Base-by-base conservation (phyloP, 2,797 vertebrate species). In the Microchirus variegatus region DNA sequence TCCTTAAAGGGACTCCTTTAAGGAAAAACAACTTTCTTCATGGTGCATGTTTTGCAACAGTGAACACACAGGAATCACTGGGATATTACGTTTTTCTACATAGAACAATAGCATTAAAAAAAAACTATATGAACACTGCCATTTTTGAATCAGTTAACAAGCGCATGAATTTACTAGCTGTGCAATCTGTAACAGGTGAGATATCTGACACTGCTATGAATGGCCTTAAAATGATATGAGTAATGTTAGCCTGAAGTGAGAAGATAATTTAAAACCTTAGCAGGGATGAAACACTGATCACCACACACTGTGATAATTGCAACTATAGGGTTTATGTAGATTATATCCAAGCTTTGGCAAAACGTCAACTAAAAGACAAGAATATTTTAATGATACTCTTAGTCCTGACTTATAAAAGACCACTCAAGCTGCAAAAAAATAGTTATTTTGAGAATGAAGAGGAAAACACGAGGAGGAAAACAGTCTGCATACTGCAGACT, bases 111-210 rank as follows among this genome's bases (percentile, higher is more conserved):
- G n/a, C n/a, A n/a, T n/a, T n/a, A n/a, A n/a, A n/a, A n/a, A n/a
- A n/a, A n/a, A n/a, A n/a, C n/a, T n/a, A n/a, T n/a, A n/a, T n/a
- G n/a, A 63, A 45, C 38, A 31, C 17, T 61, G 45, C 31, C 41
- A 16, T 51, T 68, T 68, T 40, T 53, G 35, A 70, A 60, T 41
- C 66, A 22, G 47, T 59, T 64, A 73, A 78, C 46, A 52, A 73
- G 56, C 56, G 59, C 52, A 64, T 55, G 49, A 61, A 60, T 49
- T 15, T 42, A 42, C 40, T 42, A 41, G 11, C 13, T 9, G 17
- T 61, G n/a, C n/a, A n/a, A n/a, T 63, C 36, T 17, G 2, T 47
- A 53, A 58, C 63, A 75, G 53, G 58, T 69, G 71, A 36, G 19
- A 38, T 46, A 65, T 62, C 65, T 73, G 54, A 46, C 52, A 51